phyloP scores from a whole-genome alignment of 2,888 invertebrate genomes.

The Drosophila ustulata region DNA sequence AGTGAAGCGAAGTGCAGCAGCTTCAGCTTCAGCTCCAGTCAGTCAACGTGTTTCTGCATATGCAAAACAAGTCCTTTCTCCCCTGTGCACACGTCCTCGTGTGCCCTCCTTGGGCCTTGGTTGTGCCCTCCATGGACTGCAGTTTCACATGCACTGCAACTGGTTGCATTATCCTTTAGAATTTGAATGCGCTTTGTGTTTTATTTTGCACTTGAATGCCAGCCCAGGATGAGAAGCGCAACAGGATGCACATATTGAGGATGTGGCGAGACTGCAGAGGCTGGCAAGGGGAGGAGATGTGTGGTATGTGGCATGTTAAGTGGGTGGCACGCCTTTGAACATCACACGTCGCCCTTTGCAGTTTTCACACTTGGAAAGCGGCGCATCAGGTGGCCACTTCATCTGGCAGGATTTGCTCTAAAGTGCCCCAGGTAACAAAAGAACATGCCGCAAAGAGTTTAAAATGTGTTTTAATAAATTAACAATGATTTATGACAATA shows the following conservation, averaged over 20 bases:
- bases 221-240: slow-evolving; percentile 31
- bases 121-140: slow-evolving; percentile 28
- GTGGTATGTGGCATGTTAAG: slow-evolving; percentile 5
- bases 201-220: slow-evolving; percentile 65
- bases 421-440: slow-evolving; percentile 23
- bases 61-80: slow-evolving; percentile 3
- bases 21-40: slow-evolving; percentile 16
- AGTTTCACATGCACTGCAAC: slow-evolving; percentile 73
- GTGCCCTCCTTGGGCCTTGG: not conserved
- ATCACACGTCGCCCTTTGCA: slow-evolving; percentile 69
- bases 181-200: slow-evolving; percentile 64
- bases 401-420: slow-evolving; percentile 21
- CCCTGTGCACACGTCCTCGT: not conserved
- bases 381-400: slow-evolving; percentile 66
- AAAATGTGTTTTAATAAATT: slow-evolving; percentile 51
- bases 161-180: slow-evolving; percentile 77
- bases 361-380: slow-evolving; percentile 73
- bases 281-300: not conserved
- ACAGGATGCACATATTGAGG: slow-evolving; percentile 50
- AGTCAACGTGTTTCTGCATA: slow-evolving; percentile 47
- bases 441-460: slow-evolving; percentile 34
- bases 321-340: slow-evolving; percentile 25
- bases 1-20: slow-evolving; percentile 77
- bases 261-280: not conserved
- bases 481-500: slow-evolving; percentile 47